These are phyloP conservation scores for Nycticebus coucang DNA, from an alignment of 2,113 vertebrate species.

Conservation along the genomic window DNA sequence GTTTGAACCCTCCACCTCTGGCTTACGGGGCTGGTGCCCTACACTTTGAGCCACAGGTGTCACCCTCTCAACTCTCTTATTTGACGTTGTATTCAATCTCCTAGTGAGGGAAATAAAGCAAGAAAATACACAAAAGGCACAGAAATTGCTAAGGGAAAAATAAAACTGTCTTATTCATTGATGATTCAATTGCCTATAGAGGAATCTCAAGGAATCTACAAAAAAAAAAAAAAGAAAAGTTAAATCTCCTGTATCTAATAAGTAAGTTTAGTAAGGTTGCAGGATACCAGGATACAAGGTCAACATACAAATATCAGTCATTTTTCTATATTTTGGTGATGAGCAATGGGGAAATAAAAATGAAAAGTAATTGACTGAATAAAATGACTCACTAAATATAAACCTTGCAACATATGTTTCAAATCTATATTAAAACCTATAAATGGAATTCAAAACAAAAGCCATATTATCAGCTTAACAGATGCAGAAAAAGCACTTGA, in stretches of 20 bases:
- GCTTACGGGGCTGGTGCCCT: too few relatives aligned
- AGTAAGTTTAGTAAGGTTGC: background rate
- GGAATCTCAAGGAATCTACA: background rate
- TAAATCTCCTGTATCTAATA: background rate
- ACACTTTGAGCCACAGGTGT: too few relatives aligned
- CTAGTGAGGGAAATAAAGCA: background rate
- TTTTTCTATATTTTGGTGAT: background rate
- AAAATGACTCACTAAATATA: background rate
- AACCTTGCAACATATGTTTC: background rate
- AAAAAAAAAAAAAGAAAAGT: too few relatives aligned
- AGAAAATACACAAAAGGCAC: background rate
- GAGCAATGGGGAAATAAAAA: background rate
- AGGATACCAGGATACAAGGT: background rate
- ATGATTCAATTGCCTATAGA: background rate
- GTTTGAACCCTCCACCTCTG: too few relatives aligned
- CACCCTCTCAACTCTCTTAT: background rate
- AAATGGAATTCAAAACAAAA: too few relatives aligned
- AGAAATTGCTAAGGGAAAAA: background rate
- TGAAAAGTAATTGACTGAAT: background rate
- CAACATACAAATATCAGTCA: background rate
- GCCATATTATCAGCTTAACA: too few relatives aligned
- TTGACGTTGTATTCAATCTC: background rate
- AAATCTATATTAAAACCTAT: background rate
- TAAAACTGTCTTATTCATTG: background rate
- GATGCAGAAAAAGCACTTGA: too few relatives aligned